Evolutionary conservation across 1,140 invertebrate species (phyloP).

Genomic region (Spodoptera litura): DNA sequence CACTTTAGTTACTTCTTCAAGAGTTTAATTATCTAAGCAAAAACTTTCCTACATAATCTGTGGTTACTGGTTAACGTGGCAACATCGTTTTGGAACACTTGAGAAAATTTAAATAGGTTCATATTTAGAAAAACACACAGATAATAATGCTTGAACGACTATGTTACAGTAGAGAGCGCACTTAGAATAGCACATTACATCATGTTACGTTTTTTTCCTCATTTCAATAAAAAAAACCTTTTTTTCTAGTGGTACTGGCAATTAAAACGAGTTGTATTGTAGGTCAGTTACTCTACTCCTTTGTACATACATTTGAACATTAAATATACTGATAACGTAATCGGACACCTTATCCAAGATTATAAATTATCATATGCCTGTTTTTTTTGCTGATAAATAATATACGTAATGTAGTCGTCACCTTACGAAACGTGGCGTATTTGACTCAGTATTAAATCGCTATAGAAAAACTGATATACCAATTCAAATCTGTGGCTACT

Average conservation of each 20-base stretch:
- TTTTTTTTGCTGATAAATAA: neutral
- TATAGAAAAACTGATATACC: no score
- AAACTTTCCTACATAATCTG: conserved; percentile 5
- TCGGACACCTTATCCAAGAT: conserved; percentile 7
- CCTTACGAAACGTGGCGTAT: neutral
- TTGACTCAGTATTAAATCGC: neutral
- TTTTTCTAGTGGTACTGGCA: neutral
- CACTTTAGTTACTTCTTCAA: neutral
- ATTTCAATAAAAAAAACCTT: neutral
- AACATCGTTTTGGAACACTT: neutral
- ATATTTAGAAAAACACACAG: conserved; percentile 5
- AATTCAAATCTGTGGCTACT: no score
- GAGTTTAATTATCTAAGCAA: neutral
- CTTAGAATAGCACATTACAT: conserved; percentile 17
- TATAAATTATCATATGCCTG: conserved; percentile 1
- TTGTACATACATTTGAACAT: neutral
- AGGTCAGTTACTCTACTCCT: conserved; percentile 12
- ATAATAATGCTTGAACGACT: neutral
- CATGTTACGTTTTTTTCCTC: conserved; percentile 17
- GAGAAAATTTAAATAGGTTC: neutral
- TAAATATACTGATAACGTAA: conserved; percentile 3
- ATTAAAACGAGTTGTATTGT: neutral
- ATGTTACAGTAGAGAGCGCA: neutral
- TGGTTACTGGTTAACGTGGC: neutral
- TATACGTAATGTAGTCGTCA: neutral